A percentile compares a stretch with the other conserved stretches of the same genome.
Conservation (phyloP, 2,888 invertebrate genomes). For the Biston betularia region DNA sequence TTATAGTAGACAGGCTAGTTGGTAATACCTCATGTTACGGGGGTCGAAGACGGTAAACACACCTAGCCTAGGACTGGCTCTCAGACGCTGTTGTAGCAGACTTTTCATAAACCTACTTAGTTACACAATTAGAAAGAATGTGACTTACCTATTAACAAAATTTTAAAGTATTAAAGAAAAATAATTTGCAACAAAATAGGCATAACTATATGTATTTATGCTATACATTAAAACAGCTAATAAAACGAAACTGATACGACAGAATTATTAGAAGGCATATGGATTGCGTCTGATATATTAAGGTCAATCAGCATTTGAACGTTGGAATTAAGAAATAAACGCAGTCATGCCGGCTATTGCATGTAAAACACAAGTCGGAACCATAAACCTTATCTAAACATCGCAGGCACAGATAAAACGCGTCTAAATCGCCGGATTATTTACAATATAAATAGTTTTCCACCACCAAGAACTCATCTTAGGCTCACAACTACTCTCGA, state of each 20-base stretch:
- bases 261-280: conserved; percentile 43
- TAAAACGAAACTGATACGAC: conserved; percentile 42
- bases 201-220: conserved; percentile 6
- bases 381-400: conserved; percentile 46
- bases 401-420: conserved; percentile 42
- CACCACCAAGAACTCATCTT: conserved; percentile 52
- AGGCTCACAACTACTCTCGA: conserved; percentile 46
- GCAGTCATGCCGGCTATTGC: conserved; percentile 30
- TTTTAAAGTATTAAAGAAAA: background rate
- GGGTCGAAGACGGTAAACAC: too few relatives aligned
- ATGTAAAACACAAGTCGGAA: conserved; percentile 44
- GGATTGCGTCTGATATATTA: conserved; percentile 39
- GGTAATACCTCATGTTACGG: too few relatives aligned
- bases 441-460: conserved; percentile 55
- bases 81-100: too few relatives aligned
- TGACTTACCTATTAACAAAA: too few relatives aligned
- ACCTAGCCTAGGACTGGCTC: too few relatives aligned
- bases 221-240: conserved; percentile 27
- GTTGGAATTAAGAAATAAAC: conserved; percentile 41
- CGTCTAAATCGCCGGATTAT: conserved; percentile 47
- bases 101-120: too few relatives aligned
- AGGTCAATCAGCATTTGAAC: conserved; percentile 42
- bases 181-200: background rate
- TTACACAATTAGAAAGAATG: background rate
- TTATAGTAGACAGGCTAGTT: too few relatives aligned